Base-by-base conservation (phyloP, 2,797 vertebrate species). In the Pelodytes ibericus region DNA sequence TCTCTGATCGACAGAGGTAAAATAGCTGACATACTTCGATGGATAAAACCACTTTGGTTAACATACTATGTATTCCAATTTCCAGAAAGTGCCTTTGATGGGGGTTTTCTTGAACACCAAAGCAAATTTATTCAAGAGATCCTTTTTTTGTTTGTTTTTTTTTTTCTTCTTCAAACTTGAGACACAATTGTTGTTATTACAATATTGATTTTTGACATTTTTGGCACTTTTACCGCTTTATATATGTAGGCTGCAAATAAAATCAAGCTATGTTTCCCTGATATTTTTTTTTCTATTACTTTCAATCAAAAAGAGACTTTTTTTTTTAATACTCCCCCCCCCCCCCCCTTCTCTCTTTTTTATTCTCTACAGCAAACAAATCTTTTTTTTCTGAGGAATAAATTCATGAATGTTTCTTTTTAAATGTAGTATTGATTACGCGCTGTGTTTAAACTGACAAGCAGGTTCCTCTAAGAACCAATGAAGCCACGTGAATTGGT, bases 261-360 rank as follows among this genome's bases (percentile, higher is more conserved):
- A 77, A 72, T 72, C 33, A 26, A 66, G 29, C 64, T 65, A 24
- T 51, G 25, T 39, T 71, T 47, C 20, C 51, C 27, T 44, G 60
- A 25, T 51, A 26, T 85, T 84, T 83, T 16, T 24, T 31, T 70
- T 62, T 69, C 74, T 75, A 68, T 87, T 83, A 56, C 53, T 68
- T 62, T 20, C 36, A 31, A 41, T 27, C 60, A 26, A 58, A 58
- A 58, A 58, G 5, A 56, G 4, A 56, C 16, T 47, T 47, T 15
- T 47, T 47, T 47, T 47, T 18, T 53, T 3, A 1, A 39, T 53
- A 13, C 18, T 44, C 18, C 41, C 13, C 13, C 18, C 16, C 11
- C 18, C 18, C 18, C 41, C 18, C 15, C 18, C 11, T 5, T 36
- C 13, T 36, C 33, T 36, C 13, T 36, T 5, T 36, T 13, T 36